A percentile compares a stretch with the other conserved stretches of the same genome.
Conservation (phyloP, 2,888 invertebrate species). For the Hymenopus coronatus region DNA sequence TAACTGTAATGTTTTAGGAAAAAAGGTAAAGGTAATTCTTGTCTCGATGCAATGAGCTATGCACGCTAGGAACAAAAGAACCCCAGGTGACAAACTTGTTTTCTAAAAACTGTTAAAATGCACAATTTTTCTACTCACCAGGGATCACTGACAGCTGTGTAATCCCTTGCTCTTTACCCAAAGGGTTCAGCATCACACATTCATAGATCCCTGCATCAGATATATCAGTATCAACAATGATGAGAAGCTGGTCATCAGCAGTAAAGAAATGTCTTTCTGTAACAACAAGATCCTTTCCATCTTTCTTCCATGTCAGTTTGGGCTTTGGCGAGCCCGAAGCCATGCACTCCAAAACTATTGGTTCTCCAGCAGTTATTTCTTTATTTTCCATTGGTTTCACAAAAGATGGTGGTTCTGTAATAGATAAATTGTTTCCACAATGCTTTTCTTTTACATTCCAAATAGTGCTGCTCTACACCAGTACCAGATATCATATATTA, state of each 20-base stretch:
- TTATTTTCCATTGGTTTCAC: constrained; percentile 82
- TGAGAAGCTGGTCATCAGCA: constrained; percentile 80
- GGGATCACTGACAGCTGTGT: constrained; percentile 70
- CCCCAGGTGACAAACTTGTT: too few relatives aligned
- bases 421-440: neutral
- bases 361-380: constrained; percentile 75
- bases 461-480: too few relatives aligned
- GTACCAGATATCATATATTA: too few relatives aligned
- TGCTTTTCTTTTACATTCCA: too few relatives aligned
- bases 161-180: constrained; percentile 72
- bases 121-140: constrained; percentile 40
- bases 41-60: too few relatives aligned
- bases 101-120: neutral
- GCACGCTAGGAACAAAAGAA: too few relatives aligned
- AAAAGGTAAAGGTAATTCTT: too few relatives aligned
- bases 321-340: constrained; percentile 83
- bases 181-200: constrained; percentile 84
- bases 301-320: constrained; percentile 79
- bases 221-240: constrained; percentile 76
- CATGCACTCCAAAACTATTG: constrained; percentile 85
- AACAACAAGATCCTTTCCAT: constrained; percentile 66
- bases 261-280: constrained; percentile 85
- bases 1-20: too few relatives aligned
- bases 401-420: constrained; percentile 79
- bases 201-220: constrained; percentile 84